Conservation (phyloP, 2,797 vertebrate genomes). For the Rhinatrema bivittatum region DNA sequence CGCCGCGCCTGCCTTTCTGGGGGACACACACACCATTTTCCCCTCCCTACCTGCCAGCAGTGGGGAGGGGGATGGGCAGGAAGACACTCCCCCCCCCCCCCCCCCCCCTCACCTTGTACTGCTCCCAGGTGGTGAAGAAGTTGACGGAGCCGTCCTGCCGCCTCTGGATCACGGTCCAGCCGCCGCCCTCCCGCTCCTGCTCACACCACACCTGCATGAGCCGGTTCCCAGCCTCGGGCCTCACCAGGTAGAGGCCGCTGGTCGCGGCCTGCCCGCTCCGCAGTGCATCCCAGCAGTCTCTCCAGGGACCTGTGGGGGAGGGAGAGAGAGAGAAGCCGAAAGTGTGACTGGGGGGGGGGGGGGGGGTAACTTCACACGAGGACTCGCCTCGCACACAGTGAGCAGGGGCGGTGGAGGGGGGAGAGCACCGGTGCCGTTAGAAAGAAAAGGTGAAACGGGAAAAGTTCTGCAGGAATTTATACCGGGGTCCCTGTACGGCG, state of each 20-base stretch:
- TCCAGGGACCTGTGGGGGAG: constrained; percentile 69
- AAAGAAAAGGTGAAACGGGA: too few species aligned
- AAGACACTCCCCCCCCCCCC: constrained; percentile 39
- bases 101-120: constrained; percentile 72
- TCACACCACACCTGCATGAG: constrained; percentile 83
- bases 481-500: too few species aligned
- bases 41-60: too few species aligned
- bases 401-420: too few species aligned
- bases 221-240: constrained; percentile 51
- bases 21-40: too few species aligned
- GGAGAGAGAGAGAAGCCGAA: not conserved
- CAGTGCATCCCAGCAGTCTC: constrained; percentile 71
- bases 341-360: not conserved
- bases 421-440: too few species aligned
- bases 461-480: too few species aligned
- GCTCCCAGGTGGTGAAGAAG: constrained; percentile 85
- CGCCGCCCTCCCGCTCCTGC: constrained; percentile 67
- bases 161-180: constrained; percentile 84
- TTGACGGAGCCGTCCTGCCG: constrained; percentile 82
- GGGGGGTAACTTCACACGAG: too few species aligned
- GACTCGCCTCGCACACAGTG: too few species aligned
- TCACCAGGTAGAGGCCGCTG: constrained; percentile 75
- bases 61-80: not conserved
- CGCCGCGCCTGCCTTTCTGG: too few species aligned
- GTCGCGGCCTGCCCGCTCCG: constrained; percentile 57